These are phyloP conservation scores for Eurosta solidaginis DNA, from an alignment of 1,140 invertebrate species.

Conservation along the genomic window DNA sequence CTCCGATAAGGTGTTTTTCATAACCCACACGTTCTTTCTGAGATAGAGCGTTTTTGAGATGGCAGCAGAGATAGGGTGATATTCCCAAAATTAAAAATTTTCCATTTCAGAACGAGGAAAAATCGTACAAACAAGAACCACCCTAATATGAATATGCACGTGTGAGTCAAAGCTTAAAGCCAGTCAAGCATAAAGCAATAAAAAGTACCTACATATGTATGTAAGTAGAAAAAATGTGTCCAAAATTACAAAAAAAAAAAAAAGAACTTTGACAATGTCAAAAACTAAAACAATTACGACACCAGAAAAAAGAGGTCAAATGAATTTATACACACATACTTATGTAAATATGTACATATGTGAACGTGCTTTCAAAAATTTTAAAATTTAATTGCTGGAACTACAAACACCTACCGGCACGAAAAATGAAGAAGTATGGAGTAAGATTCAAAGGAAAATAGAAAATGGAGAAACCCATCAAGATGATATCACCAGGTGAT, in stretches of 20 bases:
- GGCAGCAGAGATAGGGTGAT: too few relatives aligned
- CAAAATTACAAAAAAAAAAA: not conserved
- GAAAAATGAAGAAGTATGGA: not conserved
- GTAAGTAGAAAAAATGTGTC: not conserved
- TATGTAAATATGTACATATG: not conserved
- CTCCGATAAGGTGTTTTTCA: too few relatives aligned
- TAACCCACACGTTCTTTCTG: too few relatives aligned
- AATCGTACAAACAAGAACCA: too few relatives aligned
- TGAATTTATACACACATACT: not conserved
- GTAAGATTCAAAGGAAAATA: not conserved
- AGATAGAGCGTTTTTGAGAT: too few relatives aligned
- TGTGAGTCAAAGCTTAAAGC: not conserved
- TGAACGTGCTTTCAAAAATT: slow-evolving; percentile 1
- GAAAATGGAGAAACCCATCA: not conserved
- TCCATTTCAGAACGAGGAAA: too few relatives aligned
- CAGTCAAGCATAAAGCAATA: not conserved
- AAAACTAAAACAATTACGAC: not conserved
- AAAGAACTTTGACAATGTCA: not conserved
- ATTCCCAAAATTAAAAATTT: too few relatives aligned
- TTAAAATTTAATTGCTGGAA: not conserved
- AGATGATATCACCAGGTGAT: too few relatives aligned
- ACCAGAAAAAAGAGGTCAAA: slow-evolving; percentile 25
- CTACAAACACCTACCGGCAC: not conserved
- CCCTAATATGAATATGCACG: not conserved
- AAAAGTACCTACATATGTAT: not conserved